Evolutionary conservation across 2,888 invertebrate species (phyloP).

Genomic region (Amphipyra berbera): DNA sequence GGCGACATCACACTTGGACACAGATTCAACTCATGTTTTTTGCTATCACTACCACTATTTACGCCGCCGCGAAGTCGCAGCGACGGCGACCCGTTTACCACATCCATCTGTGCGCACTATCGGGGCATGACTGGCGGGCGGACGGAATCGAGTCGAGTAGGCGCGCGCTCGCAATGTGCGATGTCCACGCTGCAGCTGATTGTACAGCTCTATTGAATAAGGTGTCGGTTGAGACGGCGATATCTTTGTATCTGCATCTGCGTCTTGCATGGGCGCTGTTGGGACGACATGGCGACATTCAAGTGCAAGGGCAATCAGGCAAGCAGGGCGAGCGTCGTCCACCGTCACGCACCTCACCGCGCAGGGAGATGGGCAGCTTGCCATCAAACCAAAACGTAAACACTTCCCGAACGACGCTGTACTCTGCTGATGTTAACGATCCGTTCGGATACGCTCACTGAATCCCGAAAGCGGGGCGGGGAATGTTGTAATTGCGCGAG

Average conservation of each 20-base stretch:
- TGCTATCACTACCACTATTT: conserved; percentile 75
- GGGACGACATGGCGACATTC: conserved; percentile 53
- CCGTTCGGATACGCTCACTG: conserved; percentile 2
- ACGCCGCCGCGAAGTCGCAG: conserved; percentile 86
- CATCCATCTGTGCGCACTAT: conserved; percentile 82
- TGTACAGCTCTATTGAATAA: conserved; percentile 20
- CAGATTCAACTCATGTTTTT: conserved; percentile 88
- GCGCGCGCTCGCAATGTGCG: conserved; percentile 28
- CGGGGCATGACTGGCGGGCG: conserved; percentile 80
- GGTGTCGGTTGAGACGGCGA: conserved; percentile 39
- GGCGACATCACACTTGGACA: conserved; percentile 94
- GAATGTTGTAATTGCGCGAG: neutral
- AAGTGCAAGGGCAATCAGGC: conserved; percentile 68
- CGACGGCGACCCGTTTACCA: conserved; percentile 82
- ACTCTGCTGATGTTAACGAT: conserved; percentile 16
- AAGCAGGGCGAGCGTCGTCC: conserved; percentile 8
- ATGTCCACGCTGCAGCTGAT: conserved; percentile 54
- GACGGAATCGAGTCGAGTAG: conserved; percentile 17
- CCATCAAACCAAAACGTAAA: conserved; percentile 63
- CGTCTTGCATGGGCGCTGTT: conserved; percentile 51
- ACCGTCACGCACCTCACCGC: conserved; percentile 46
- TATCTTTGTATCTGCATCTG: conserved; percentile 49
- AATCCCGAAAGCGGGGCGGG: conserved; percentile 3
- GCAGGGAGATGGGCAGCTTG: conserved; percentile 61
- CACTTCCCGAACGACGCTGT: conserved; percentile 56